These are phyloP conservation scores for Chaetodon auriga DNA, from an alignment of 2,113 vertebrate species.

Conservation along the genomic window DNA sequence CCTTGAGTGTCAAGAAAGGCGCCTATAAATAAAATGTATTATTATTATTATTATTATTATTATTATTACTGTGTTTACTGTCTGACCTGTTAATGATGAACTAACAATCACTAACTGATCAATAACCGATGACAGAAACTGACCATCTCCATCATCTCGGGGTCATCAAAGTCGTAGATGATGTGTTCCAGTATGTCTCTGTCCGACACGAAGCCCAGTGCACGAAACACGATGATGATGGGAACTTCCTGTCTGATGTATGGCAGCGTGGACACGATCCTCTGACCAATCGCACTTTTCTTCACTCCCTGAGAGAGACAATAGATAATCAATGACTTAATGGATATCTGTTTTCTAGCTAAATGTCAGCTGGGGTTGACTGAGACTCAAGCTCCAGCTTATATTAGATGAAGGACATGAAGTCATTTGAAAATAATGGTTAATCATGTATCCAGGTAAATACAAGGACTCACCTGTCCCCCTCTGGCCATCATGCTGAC, in stretches of 20 bases:
- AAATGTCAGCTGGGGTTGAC: too few species aligned
- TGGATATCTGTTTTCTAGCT: not conserved
- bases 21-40: too few species aligned
- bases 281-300: slow-evolving; percentile 98
- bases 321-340: not conserved
- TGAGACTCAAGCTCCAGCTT: too few species aligned
- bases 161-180: slow-evolving; percentile 99
- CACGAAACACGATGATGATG: slow-evolving; percentile 98
- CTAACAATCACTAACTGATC: not conserved
- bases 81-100: not conserved
- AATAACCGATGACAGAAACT: not conserved
- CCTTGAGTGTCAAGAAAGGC: too few species aligned
- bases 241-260: slow-evolving; percentile 99
- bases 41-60: too few species aligned
- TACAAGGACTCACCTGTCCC: slow-evolving; percentile 89
- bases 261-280: slow-evolving; percentile 96
- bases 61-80: not conserved
- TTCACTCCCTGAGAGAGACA: slow-evolving; percentile 90
- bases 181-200: slow-evolving; percentile 99
- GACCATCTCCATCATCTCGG: slow-evolving; percentile 99
- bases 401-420: too few species aligned
- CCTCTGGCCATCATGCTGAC: slow-evolving; percentile 99
- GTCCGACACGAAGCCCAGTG: slow-evolving; percentile 97
- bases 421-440: not conserved
- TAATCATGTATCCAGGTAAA: not conserved